Base-by-base conservation (phyloP, 2,113 vertebrate species). In the Hylia prasina region DNA sequence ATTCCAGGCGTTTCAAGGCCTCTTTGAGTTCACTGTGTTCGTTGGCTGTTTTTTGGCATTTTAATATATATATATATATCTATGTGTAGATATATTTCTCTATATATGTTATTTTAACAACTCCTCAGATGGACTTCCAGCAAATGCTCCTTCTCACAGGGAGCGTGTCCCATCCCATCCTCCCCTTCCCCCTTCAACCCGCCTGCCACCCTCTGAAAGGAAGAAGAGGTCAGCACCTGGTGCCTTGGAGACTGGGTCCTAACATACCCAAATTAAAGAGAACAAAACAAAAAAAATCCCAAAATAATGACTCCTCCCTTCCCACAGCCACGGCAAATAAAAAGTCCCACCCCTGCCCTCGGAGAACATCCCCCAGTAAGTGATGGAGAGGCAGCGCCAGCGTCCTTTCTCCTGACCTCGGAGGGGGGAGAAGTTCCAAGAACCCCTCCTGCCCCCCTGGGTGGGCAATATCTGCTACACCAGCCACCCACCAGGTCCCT, bases 21-120 rank as follows among this genome's bases (percentile, higher is more conserved):
- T 96, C 93, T 94, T 83, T 91, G 84, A 96, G 94, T 92, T 91
- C 75, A 93, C 64, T 81, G 87, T 94, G 76, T 72, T 83, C 0
- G 83, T 87, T 95, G 78, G 89, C 87, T 97, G 78, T 90, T 97
- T 97, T 89, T 96, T 95, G 95, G 95, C 86, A 94, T 97, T 95
- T 85, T 56, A 51, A 81, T 92, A 88, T 78, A 40, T 23, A 48
- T 95, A 78, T 73, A 89, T 96, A 91, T 97, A n/a, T n/a, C n/a
- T n/a, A n/a, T n/a, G n/a, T n/a, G n/a, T n/a, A n/a, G n/a, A n/a
- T n/a, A n/a, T n/a, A n/a, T n/a, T n/a, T n/a, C n/a, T n/a, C n/a
- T n/a, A n/a, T n/a, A n/a, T n/a, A n/a, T n/a, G n/a, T n/a, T n/a
- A n/a, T 75, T 94, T 82, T 22, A 82, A 94, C 73, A 92, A 61